phyloP scores from a whole-genome alignment of 1,140 invertebrate species.

The Zelostemma sp. region DNA sequence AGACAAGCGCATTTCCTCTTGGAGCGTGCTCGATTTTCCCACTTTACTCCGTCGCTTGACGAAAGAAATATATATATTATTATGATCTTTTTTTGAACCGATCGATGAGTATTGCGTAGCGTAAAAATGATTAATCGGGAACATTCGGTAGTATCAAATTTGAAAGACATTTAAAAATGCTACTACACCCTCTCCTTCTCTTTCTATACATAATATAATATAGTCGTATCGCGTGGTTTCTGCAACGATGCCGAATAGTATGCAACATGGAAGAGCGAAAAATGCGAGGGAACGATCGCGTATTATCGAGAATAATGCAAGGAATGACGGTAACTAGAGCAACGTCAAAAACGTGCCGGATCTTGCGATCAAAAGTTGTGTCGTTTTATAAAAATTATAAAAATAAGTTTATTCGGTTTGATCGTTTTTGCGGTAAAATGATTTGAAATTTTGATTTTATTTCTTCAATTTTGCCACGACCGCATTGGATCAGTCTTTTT shows the following conservation, averaged over 20 bases:
- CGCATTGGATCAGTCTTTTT: no score
- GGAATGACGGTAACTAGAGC: conserved; percentile 59
- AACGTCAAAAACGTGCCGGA: conserved; percentile 29
- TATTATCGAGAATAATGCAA: conserved; percentile 55
- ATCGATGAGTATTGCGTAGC: background rate
- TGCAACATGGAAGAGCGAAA: background rate
- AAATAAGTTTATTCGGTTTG: conserved; percentile 1
- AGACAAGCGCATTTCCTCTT: background rate
- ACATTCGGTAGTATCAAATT: background rate
- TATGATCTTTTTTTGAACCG: background rate
- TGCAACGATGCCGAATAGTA: no score
- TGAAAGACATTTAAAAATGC: background rate
- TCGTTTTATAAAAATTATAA: conserved; percentile 2
- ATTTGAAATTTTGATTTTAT: conserved; percentile 2
- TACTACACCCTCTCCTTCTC: background rate
- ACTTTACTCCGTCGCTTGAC: background rate
- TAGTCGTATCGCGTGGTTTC: no score
- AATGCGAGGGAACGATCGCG: no score
- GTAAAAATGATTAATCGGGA: background rate
- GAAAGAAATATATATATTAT: background rate
- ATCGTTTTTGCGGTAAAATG: conserved; percentile 5
- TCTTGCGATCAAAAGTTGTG: background rate
- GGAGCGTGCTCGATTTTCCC: background rate
- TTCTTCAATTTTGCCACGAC: conserved; percentile 7
- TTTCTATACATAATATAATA: background rate